Conservation (phyloP, 1,140 invertebrate genomes). For the Orussus abietinus region DNA sequence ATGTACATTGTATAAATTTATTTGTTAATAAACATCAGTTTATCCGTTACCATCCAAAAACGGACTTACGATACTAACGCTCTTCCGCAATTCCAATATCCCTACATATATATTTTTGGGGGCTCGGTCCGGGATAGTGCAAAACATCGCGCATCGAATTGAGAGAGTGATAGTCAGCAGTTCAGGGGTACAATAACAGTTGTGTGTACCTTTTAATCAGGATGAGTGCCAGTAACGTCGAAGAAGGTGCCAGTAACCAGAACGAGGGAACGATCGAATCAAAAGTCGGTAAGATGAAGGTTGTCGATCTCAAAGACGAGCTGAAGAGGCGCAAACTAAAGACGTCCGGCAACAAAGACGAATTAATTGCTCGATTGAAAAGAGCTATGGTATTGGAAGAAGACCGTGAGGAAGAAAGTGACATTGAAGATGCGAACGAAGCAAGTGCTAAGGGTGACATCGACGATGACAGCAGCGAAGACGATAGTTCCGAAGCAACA, state of each 20-base stretch:
- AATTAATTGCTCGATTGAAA: conserved; percentile 4
- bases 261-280: not conserved
- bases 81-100: no score
- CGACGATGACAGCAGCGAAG: not conserved
- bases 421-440: conserved; percentile 9
- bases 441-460: not conserved
- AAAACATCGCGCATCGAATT: conserved; percentile 3
- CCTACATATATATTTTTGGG: no score
- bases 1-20: no score
- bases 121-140: conserved; percentile 2
- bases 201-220: conserved; percentile 8
- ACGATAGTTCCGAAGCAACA: not conserved
- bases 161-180: not conserved
- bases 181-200: conserved; percentile 10
- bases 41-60: no score
- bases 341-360: not conserved
- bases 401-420: conserved; percentile 2
- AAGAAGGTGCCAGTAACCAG: not conserved
- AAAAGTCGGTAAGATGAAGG: conserved; percentile 1
- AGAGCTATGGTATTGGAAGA: not conserved
- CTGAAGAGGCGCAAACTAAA: conserved; percentile 5
- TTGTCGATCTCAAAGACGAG: conserved; percentile 10
- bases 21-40: no score
- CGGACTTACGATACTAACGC: no score
- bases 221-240: conserved; percentile 6